Evolutionary conservation across 2,888 invertebrate genomes (phyloP).

Genomic region (Homarus gammarus): DNA sequence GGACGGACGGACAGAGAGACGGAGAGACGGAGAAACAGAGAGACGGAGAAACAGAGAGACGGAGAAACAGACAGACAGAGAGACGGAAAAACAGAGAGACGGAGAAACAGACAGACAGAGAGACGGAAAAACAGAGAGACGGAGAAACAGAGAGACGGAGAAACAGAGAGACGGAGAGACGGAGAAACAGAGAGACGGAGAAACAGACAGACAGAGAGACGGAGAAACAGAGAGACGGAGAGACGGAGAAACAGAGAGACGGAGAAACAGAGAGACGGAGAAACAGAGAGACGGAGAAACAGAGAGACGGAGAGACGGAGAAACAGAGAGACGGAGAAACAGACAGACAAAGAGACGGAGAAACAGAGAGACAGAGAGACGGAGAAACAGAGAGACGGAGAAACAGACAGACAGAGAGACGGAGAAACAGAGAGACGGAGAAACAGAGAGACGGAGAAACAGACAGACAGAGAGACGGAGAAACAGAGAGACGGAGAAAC

Average conservation of each 20-base stretch:
- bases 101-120: too few species aligned
- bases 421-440: neutral
- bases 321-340: neutral
- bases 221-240: neutral
- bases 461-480: constrained; percentile 1
- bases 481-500: neutral
- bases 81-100: neutral
- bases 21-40: neutral
- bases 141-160: neutral
- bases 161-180: neutral
- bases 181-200: neutral
- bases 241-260: neutral
- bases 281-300: too few species aligned
- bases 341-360: neutral
- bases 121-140: neutral
- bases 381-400: neutral
- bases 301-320: neutral
- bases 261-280: too few species aligned
- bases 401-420: constrained; percentile 1
- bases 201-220: neutral
- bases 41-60: constrained; percentile 2
- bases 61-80: constrained; percentile 1
- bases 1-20: neutral
- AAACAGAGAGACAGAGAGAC: neutral
- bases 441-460: neutral